phyloP scores from a whole-genome alignment of 2,113 vertebrate genomes.

The Tragelaphus strepsiceros region DNA sequence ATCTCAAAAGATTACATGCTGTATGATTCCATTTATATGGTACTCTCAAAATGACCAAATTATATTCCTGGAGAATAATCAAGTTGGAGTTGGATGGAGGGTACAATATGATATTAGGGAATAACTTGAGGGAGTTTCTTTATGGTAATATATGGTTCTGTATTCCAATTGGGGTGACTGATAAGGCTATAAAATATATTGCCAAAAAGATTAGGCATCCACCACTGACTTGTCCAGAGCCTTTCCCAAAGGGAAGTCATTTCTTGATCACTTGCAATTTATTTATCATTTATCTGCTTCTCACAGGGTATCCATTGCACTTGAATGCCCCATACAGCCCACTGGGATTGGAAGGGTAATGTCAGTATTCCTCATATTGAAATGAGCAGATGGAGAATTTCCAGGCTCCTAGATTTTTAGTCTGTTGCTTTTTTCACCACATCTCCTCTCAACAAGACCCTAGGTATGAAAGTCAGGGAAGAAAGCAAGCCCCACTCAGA shows the following conservation, averaged over 20 bases:
- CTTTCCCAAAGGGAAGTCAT: neutral
- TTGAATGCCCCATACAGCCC: neutral
- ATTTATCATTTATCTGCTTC: neutral
- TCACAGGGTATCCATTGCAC: neutral
- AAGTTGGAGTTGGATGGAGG: neutral
- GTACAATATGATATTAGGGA: neutral
- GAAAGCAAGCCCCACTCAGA: neutral
- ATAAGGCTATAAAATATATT: neutral
- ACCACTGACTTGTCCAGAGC: neutral
- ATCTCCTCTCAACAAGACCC: neutral
- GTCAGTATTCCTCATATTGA: rapidly evolving
- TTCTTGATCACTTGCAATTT: neutral
- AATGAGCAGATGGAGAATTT: neutral
- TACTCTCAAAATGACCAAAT: neutral
- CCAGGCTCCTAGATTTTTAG: neutral
- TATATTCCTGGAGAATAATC: neutral
- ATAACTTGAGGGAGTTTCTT: neutral
- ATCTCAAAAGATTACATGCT: neutral
- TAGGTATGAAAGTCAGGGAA: neutral
- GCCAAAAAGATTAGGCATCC: neutral
- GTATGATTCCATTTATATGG: neutral
- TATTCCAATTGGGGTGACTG: neutral
- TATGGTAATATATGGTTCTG: neutral
- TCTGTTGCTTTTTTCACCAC: neutral
- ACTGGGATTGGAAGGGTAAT: neutral